Evolutionary conservation across 2,888 invertebrate species (phyloP), one percentile per base, ranked within the genome.

Genomic region (Phyllotreta cruciferae): DNA sequence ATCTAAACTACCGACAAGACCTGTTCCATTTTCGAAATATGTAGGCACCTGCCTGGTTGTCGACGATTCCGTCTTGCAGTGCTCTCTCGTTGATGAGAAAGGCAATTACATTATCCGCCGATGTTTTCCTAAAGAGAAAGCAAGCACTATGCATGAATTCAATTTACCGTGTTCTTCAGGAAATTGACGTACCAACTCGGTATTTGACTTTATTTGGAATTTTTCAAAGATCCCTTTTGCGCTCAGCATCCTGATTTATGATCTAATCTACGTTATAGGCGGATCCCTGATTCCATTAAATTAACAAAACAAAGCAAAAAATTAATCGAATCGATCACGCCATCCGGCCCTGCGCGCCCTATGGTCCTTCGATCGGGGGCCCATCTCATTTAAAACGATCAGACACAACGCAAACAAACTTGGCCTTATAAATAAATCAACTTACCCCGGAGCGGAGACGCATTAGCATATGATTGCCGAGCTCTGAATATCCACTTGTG

Each of bases 391-490:
- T 62, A 50, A 56, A 60, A 55, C 42, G 60, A 63, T 63, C 64
- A 60, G 66, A 60, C 57, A 63, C 66, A 69, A 69, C 56, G 69
- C 69, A 69, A 69, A 69, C 69, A 69, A 57, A 66, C 65, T 58
- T 62, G 69, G 70, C 66, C 75, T 73, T 75, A 77, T 77, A 77
- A 77, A 78, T 78, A 78, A 78, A 77, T 77, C 77, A 76, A 69
- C 70, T 57, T 57, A 56, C 67, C 24, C 68, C 39, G 49, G n/a
- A 69, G 72, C 68, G 70, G 70, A 66, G 71, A 70, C 69, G 72
- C 72, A 77, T 77, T 77, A 77, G 76, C 78, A 78, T 77, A 77
- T 76, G 77, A 78, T 77, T 78, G 77, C 75, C 70, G 73, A 71
- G 73, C 75, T 74, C 71, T 70, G 76, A 75, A 76, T 77, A 76